Evolutionary conservation across 1,140 invertebrate species (phyloP).

Genomic region (Gonatopus flavifemur): DNA sequence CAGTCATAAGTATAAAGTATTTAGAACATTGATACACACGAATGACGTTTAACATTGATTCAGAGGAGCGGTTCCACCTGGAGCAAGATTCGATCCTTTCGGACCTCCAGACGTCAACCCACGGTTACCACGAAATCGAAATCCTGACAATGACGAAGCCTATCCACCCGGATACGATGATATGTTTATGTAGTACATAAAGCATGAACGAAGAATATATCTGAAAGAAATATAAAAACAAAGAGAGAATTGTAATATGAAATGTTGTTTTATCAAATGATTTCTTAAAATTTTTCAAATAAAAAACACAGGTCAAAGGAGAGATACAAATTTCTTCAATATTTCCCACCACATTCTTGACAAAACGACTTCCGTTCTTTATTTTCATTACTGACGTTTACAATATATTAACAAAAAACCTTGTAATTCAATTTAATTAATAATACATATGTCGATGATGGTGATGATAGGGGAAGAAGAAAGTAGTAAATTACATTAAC

Average conservation of each 20-base stretch:
- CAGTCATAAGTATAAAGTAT: too few relatives aligned
- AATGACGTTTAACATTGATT: too few relatives aligned
- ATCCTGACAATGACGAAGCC: slow-evolving; percentile 74
- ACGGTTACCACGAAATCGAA: slow-evolving; percentile 33
- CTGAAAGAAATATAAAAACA: too few relatives aligned
- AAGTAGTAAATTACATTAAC: slow-evolving; percentile 33
- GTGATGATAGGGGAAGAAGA: too few relatives aligned
- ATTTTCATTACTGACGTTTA: slow-evolving; percentile 40
- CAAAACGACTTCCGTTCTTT: slow-evolving; percentile 46
- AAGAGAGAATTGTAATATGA: background rate
- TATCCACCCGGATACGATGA: slow-evolving; percentile 74
- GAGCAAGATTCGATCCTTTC: slow-evolving; percentile 82
- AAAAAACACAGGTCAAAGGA: slow-evolving; percentile 3
- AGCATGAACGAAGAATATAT: slow-evolving; percentile 27
- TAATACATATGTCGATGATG: slow-evolving; percentile 22
- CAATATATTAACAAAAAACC: slow-evolving; percentile 38
- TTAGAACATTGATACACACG: too few relatives aligned
- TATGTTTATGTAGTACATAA: slow-evolving; percentile 80
- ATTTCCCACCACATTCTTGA: slow-evolving; percentile 15
- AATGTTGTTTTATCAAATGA: background rate
- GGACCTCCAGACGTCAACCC: slow-evolving; percentile 64
- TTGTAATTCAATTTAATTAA: slow-evolving; percentile 27
- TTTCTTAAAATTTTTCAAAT: background rate
- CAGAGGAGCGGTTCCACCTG: slow-evolving; percentile 71
- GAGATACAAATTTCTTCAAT: background rate